A percentile compares a stretch with the other conserved stretches of the same genome.
phyloP scores from a whole-genome alignment of 2,113 vertebrate species.

The Raphicerus campestris region DNA sequence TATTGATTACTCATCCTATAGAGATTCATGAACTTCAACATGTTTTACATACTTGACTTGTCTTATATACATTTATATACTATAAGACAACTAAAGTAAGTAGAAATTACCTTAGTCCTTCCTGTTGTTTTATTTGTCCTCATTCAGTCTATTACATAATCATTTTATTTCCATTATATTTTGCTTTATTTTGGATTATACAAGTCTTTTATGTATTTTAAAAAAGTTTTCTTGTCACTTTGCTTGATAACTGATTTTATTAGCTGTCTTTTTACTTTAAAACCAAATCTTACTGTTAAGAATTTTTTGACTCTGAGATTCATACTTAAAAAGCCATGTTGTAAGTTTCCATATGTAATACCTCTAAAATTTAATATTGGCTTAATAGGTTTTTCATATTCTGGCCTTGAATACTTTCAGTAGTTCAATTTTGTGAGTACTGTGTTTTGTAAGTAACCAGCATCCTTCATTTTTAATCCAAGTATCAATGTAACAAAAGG shows the following conservation, averaged over 20 bases:
- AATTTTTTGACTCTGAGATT: slow-evolving; percentile 28
- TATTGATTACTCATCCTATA: not conserved
- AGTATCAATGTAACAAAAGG: not conserved
- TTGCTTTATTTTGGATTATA: not conserved
- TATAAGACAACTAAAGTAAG: not conserved
- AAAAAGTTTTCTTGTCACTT: not conserved
- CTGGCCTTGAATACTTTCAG: not conserved
- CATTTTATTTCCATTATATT: not conserved
- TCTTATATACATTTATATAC: not conserved
- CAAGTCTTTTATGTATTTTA: not conserved
- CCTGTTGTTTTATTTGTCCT: not conserved
- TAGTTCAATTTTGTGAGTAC: not conserved
- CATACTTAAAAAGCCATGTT: not conserved
- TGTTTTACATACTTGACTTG: not conserved
- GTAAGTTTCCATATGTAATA: not conserved
- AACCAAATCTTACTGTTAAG: not conserved
- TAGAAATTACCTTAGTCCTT: not conserved
- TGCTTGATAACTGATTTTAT: slow-evolving; percentile 21
- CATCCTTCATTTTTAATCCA: not conserved
- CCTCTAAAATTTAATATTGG: not conserved
- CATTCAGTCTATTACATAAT: not conserved
- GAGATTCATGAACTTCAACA: not conserved
- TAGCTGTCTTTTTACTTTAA: slow-evolving; percentile 26
- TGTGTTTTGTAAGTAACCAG: not conserved
- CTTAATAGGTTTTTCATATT: slow-evolving; percentile 9